Evolutionary conservation across 2,797 vertebrate genomes (phyloP).

Genomic region (Setipinna tenuifilis): DNA sequence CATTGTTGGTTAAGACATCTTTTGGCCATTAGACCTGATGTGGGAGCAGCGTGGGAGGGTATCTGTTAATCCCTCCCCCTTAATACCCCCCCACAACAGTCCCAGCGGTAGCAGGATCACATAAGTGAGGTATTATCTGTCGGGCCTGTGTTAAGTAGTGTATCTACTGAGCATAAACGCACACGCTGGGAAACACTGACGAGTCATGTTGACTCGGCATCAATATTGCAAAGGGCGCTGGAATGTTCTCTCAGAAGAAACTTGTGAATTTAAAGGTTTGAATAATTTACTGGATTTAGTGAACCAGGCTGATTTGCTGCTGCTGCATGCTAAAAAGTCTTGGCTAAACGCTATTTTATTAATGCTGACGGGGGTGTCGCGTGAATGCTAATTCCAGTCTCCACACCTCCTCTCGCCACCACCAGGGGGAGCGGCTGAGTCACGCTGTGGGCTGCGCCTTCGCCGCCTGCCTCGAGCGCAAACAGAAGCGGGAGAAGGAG

Average conservation of each 20-base stretch:
- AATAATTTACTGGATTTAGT: constrained; percentile 10
- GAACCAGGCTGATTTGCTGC: background rate
- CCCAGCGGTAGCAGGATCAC: background rate
- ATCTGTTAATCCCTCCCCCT: constrained; percentile 3
- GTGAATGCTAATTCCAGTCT: background rate
- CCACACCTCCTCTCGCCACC: background rate
- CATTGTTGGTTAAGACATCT: background rate
- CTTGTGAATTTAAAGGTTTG: background rate
- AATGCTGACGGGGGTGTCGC: background rate
- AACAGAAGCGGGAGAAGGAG: constrained; percentile 90
- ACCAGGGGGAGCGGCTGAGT: constrained; percentile 88
- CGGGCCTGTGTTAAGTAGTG: background rate
- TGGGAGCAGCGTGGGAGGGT: background rate
- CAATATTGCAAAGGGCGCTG: background rate
- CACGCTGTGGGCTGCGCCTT: constrained; percentile 93
- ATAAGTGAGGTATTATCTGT: constrained; percentile 6
- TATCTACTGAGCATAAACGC: background rate
- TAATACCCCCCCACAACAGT: background rate
- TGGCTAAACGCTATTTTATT: background rate
- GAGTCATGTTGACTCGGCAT: background rate
- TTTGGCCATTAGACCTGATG: background rate
- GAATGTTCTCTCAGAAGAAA: background rate
- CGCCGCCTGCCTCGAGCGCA: constrained; percentile 89
- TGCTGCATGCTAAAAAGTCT: background rate
- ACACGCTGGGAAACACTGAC: background rate